A percentile compares a stretch with the other conserved stretches of the same genome.
phyloP scores from a whole-genome alignment of 2,797 vertebrate species.

The Sebastes diaconus region DNA sequence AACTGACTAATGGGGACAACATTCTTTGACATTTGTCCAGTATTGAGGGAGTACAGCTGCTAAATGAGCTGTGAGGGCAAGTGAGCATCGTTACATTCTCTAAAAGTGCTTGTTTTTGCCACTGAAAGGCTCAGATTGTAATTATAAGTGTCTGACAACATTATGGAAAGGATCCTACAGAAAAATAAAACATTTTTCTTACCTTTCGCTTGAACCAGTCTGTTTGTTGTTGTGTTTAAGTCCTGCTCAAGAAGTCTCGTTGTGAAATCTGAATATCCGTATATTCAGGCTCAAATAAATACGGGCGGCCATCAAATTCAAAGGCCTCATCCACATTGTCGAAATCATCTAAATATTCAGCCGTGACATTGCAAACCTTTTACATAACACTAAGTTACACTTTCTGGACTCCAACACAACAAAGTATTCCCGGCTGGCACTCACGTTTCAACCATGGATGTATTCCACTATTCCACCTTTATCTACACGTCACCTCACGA shows the following conservation, averaged over 20 bases:
- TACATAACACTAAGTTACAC: no score
- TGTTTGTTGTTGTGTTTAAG: no score
- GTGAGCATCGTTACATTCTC: neutral
- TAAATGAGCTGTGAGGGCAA: neutral
- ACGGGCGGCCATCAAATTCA: no score
- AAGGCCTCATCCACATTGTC: no score
- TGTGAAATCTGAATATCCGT: no score
- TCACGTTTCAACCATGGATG: neutral
- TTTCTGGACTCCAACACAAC: neutral
- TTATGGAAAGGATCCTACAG: neutral
- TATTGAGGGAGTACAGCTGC: neutral
- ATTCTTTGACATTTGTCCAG: neutral
- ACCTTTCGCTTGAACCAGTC: no score
- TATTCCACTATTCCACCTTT: neutral
- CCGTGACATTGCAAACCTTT: no score
- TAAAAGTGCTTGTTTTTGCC: neutral
- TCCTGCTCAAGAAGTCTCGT: no score
- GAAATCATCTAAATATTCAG: no score
- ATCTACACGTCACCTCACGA: no score
- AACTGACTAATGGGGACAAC: neutral
- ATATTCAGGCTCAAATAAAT: no score
- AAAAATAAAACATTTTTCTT: no score
- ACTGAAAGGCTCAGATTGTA: neutral
- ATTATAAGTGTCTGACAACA: neutral
- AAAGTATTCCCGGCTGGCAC: neutral